Conservation (phyloP, 2,888 invertebrate species). For the Polyploca ridens region DNA sequence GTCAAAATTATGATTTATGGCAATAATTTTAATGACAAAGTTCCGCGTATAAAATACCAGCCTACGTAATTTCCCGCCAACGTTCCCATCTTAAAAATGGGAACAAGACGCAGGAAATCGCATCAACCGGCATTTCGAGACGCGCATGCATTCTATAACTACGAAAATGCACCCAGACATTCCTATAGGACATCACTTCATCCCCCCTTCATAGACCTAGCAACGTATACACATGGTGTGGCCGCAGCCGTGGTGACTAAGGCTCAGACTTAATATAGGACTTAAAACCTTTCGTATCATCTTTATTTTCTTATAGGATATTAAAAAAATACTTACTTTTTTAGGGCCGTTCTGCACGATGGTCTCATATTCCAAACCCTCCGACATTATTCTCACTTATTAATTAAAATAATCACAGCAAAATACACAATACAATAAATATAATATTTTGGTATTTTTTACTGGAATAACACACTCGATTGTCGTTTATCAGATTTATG, state of each 20-base stretch:
- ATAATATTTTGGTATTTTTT: constrained; percentile 52
- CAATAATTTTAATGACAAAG: constrained; percentile 10
- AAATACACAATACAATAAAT: constrained; percentile 54
- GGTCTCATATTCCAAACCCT: constrained; percentile 87
- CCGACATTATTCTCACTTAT: constrained; percentile 77
- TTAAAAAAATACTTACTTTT: constrained; percentile 81
- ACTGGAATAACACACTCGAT: constrained; percentile 49
- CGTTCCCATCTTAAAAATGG: constrained; percentile 39
- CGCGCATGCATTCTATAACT: constrained; percentile 53
- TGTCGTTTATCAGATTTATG: constrained; percentile 31
- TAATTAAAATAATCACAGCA: constrained; percentile 58
- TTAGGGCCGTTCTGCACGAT: constrained; percentile 86
- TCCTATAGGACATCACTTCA: constrained; percentile 66
- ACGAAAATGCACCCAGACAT: constrained; percentile 76
- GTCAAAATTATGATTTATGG: constrained; percentile 1
- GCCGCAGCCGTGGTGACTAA: constrained; percentile 32
- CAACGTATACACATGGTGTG: constrained; percentile 34
- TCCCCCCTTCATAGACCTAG: constrained; percentile 45
- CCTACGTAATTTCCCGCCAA: constrained; percentile 53
- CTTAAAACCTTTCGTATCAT: constrained; percentile 14
- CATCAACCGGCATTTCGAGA: constrained; percentile 60
- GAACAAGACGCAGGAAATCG: constrained; percentile 59
- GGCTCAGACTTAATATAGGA: constrained; percentile 25
- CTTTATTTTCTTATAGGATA: constrained; percentile 26
- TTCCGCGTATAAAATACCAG: constrained; percentile 14